Conservation (phyloP, 2,888 invertebrate species). For the Aquatica leii region DNA sequence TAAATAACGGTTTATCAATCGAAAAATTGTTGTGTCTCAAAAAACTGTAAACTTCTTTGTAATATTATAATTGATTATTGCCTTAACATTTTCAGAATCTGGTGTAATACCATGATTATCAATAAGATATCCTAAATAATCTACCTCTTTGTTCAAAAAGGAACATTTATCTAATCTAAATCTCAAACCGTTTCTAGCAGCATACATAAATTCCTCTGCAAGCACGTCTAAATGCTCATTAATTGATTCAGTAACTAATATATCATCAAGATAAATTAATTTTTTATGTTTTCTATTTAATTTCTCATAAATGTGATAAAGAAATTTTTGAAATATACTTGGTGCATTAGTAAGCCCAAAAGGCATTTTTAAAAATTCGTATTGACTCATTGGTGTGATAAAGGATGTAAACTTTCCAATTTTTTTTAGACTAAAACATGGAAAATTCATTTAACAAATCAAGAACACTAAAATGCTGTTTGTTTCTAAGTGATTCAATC, state of each 20-base stretch:
- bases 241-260: neutral
- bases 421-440: neutral
- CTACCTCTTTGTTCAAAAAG: slow-evolving; percentile 5
- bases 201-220: neutral
- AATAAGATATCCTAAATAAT: neutral
- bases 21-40: neutral
- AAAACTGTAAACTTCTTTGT: neutral
- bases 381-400: neutral
- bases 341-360: slow-evolving; percentile 1
- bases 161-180: slow-evolving; percentile 6
- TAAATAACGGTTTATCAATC: slow-evolving; percentile 1
- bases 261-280: neutral
- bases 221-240: slow-evolving; percentile 1
- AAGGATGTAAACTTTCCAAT: no score
- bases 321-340: no score
- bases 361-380: slow-evolving; percentile 1
- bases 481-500: slow-evolving; percentile 2
- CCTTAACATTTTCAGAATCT: neutral
- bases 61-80: neutral
- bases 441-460: neutral
- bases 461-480: slow-evolving; percentile 4
- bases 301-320: slow-evolving; percentile 5
- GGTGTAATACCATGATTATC: slow-evolving; percentile 1
- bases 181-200: neutral
- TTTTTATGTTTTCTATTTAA: neutral